Evolutionary conservation across 2,113 vertebrate species (phyloP).

Genomic region (Calyptommatus sinebrachiatus): DNA sequence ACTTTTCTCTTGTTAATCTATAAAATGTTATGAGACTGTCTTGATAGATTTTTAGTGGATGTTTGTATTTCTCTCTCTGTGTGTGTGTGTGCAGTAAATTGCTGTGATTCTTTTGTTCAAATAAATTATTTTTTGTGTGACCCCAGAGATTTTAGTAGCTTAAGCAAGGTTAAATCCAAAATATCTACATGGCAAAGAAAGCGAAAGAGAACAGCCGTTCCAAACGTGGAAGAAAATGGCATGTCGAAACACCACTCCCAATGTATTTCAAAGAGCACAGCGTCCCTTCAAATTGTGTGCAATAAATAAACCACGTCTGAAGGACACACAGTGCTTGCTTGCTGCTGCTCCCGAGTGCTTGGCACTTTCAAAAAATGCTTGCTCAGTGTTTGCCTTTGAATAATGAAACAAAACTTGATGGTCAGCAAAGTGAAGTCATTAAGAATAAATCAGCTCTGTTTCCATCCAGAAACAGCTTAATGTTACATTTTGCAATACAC

Average conservation of each 20-base stretch:
- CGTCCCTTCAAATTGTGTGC: conserved; percentile 30
- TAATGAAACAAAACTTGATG: conserved; percentile 54
- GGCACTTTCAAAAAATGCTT: conserved; percentile 40
- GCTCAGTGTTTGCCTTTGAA: conserved; percentile 52
- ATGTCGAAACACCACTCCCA: conserved; percentile 7
- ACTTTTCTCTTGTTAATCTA: too few relatives aligned
- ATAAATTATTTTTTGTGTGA: neutral
- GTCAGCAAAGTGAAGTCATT: conserved; percentile 50
- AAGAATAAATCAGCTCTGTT: conserved; percentile 51
- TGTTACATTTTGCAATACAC: conserved; percentile 40
- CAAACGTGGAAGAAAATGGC: conserved; percentile 8
- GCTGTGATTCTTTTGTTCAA: neutral
- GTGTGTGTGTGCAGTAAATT: neutral
- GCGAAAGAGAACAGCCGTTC: conserved; percentile 38
- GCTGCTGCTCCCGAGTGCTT: conserved; percentile 34
- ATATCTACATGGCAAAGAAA: conserved; percentile 35
- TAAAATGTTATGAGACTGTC: too few relatives aligned
- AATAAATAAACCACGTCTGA: conserved; percentile 47
- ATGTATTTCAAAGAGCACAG: conserved; percentile 24
- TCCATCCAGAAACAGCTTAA: conserved; percentile 43
- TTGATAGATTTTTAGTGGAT: neutral
- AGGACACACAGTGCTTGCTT: conserved; percentile 35
- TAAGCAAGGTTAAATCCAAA: conserved; percentile 10
- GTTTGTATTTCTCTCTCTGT: too few relatives aligned
- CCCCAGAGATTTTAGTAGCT: neutral